Base-by-base conservation (phyloP, 2,797 vertebrate species). In the Rhynchotus rufescens region DNA sequence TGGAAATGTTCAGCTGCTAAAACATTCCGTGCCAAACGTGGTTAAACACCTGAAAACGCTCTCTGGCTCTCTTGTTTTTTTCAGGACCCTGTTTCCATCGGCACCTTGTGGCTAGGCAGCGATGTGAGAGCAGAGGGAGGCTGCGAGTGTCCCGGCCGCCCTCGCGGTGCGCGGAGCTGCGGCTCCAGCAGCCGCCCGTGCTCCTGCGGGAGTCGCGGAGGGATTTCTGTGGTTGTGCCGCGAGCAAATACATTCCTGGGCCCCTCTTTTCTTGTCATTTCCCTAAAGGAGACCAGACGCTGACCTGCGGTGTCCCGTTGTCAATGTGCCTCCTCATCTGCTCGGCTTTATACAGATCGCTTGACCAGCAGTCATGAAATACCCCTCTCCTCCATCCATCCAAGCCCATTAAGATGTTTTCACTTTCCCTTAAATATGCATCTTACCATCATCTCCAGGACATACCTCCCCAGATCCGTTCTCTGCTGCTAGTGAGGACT, bases 81-180 rank as follows among this genome's bases (percentile, higher is more conserved):
- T 9, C 74, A 25, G 75, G 68, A 73, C 23, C 57, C 91, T 69
- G 66, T 38, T 79, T 92, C 49, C 82, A 38, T 25, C 17, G 6
- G 64, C 60, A 86, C 92, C 66, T 69, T 91, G 14, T 85, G 73
- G 84, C 80, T 88, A 81, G 91, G 61, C 16, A n/a, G 76, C 93
- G 69, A 44, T 22, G 38, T 73, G 11, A 56, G 93, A 82, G 28
- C 20, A 56, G 1, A 5, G 30, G 0, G 4, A 9, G 49, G 66
- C 67, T 13, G 12, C 12, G 13, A 26, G 21, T 34, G 64, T 78
- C 79, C 75, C 36, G 56, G 64, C 8, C 10, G 36, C 36, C 36
- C 36, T 36, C 36, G 36, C 36, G 36, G 36, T 36, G 36, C 36
- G 36, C 36, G 36, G 36, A 36, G 36, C 36, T 10, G 36, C 9